Evolutionary conservation across 2,113 vertebrate genomes (phyloP).

Genomic region (Tor tambroides): DNA sequence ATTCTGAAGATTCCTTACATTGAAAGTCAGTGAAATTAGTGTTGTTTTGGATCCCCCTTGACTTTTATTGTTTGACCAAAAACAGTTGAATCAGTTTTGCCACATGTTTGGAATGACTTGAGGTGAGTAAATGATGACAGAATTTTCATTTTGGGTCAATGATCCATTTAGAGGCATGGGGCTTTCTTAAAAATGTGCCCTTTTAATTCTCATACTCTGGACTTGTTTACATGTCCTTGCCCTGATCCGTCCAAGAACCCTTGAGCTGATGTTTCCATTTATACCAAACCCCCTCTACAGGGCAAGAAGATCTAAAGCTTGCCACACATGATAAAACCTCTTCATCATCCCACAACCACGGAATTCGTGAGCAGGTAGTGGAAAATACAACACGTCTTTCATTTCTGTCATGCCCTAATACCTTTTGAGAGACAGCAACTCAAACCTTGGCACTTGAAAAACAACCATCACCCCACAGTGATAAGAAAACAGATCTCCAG

Average conservation of each 20-base stretch:
- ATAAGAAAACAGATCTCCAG: slow-evolving; percentile 48
- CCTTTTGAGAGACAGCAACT: slow-evolving; percentile 37
- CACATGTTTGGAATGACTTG: background rate
- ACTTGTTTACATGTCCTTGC: background rate
- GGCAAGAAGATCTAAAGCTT: slow-evolving; percentile 46
- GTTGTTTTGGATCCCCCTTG: background rate
- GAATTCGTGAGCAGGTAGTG: slow-evolving; percentile 55
- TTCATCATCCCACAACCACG: slow-evolving; percentile 46
- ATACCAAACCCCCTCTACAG: background rate
- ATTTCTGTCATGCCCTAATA: slow-evolving; percentile 4
- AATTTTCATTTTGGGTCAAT: background rate
- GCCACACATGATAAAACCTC: slow-evolving; percentile 44
- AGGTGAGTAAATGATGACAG: background rate
- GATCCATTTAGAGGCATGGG: background rate
- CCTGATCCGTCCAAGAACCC: background rate
- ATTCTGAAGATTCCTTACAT: background rate
- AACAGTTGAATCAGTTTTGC: background rate
- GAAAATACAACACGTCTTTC: slow-evolving; percentile 42
- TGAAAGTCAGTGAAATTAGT: background rate
- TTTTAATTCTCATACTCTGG: background rate
- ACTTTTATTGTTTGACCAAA: background rate
- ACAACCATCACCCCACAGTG: slow-evolving; percentile 3
- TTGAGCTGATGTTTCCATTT: background rate
- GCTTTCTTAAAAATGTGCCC: background rate
- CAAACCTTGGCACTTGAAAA: slow-evolving; percentile 47